phyloP scores from a whole-genome alignment of 1,140 invertebrate species.

The Drosophila sproati region DNA sequence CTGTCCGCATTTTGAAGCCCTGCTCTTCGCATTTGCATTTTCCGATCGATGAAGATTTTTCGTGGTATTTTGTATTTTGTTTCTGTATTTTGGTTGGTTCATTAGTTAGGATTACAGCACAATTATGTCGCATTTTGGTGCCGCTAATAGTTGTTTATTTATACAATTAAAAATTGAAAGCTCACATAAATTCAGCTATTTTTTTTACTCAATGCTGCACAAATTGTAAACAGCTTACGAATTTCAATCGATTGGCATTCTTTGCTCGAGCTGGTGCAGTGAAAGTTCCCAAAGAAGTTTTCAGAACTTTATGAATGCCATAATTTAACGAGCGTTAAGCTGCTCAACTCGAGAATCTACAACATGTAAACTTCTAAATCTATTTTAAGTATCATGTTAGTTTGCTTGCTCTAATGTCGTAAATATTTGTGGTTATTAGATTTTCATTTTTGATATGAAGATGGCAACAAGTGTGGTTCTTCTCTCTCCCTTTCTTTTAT shows the following conservation, averaged over 20 bases:
- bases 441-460: slow-evolving; percentile 11
- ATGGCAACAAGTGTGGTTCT: neutral
- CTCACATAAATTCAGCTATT: slow-evolving; percentile 65
- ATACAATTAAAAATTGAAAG: slow-evolving; percentile 75
- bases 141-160: slow-evolving; percentile 81
- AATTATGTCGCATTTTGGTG: slow-evolving; percentile 78
- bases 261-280: slow-evolving; percentile 9
- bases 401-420: slow-evolving; percentile 15
- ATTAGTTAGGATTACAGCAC: slow-evolving; percentile 80
- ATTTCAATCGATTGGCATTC: neutral
- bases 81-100: slow-evolving; percentile 65
- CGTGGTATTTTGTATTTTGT: slow-evolving; percentile 26
- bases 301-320: slow-evolving; percentile 38
- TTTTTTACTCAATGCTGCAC: neutral
- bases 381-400: slow-evolving; percentile 9
- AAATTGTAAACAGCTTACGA: no score
- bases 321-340: slow-evolving; percentile 43
- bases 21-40: slow-evolving; percentile 43
- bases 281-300: slow-evolving; percentile 34
- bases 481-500: slow-evolving; percentile 2
- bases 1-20: slow-evolving; percentile 19
- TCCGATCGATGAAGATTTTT: slow-evolving; percentile 35
- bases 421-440: slow-evolving; percentile 21
- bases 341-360: neutral
- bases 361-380: neutral